Percentiles rank a stretch among this genome's conserved stretches.
phyloP scores from a whole-genome alignment of 2,888 invertebrate species.

The Arctia plantaginis region DNA sequence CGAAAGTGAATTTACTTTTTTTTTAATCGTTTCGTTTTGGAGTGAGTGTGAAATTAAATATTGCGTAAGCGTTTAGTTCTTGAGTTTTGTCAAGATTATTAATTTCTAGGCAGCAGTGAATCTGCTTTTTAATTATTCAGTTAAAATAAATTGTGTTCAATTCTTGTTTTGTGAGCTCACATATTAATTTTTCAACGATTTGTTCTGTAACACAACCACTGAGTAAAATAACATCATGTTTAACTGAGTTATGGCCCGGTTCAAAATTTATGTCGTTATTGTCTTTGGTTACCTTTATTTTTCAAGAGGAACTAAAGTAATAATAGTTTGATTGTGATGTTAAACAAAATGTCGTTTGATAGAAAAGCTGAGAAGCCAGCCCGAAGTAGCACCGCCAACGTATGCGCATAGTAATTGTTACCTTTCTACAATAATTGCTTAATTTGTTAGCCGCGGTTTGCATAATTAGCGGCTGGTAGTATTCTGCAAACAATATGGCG shows the following conservation, averaged over 20 bases:
- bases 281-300: conserved; percentile 37
- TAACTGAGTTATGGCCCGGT: conserved; percentile 54
- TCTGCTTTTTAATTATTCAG: conserved; percentile 30
- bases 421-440: conserved; percentile 63
- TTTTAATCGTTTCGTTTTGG: conserved; percentile 68
- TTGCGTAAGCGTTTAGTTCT: conserved; percentile 75
- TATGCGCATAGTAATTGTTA: conserved; percentile 62
- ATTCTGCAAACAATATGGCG: conserved; percentile 43
- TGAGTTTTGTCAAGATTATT: conserved; percentile 64
- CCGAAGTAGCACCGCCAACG: conserved; percentile 51
- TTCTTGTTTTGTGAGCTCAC: conserved; percentile 12
- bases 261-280: conserved; percentile 47
- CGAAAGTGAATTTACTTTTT: conserved; percentile 81
- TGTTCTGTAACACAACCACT: conserved; percentile 29
- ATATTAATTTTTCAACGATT: conserved; percentile 30
- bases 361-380: conserved; percentile 66
- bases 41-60: conserved; percentile 80
- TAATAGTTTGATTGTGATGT: conserved; percentile 59
- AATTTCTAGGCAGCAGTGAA: conserved; percentile 58
- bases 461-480: conserved; percentile 45
- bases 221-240: not conserved
- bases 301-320: conserved; percentile 57
- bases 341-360: conserved; percentile 48
- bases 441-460: conserved; percentile 57
- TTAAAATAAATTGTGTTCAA: conserved; percentile 16